Evolutionary conservation across 1,140 invertebrate species (phyloP).

Genomic region (Oppia nitens): DNA sequence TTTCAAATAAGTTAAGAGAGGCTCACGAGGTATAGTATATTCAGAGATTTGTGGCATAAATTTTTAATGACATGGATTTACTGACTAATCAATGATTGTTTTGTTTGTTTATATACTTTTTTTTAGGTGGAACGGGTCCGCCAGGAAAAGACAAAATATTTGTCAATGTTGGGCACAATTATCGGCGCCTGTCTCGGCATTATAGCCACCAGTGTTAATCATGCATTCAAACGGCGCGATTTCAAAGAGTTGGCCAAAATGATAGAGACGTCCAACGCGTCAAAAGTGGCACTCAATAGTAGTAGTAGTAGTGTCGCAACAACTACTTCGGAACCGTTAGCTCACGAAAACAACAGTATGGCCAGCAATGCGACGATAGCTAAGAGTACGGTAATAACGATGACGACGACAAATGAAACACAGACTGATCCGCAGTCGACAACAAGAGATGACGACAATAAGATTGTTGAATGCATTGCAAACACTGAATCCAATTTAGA

Average conservation of each 20-base stretch:
- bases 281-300: not conserved
- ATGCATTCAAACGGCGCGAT: conserved; percentile 1
- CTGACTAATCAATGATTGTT: not conserved
- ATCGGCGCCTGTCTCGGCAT: conserved; percentile 5
- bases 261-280: not conserved
- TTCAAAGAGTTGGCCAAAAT: conserved; percentile 1
- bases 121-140: not conserved
- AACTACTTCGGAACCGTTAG: no score
- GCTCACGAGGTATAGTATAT: not conserved
- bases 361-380: no score
- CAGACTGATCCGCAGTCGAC: not conserved
- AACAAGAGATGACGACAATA: not conserved
- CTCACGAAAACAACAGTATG: no score
- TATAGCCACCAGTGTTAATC: conserved; percentile 7
- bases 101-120: not conserved
- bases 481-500: not conserved
- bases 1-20: conserved; percentile 9
- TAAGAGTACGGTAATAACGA: no score
- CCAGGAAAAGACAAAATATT: conserved; percentile 6
- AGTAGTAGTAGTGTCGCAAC: not conserved
- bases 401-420: no score
- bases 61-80: no score
- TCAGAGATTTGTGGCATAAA: not conserved
- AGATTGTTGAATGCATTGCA: not conserved
- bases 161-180: conserved; percentile 5